A percentile compares a stretch with the other conserved stretches of the same genome.
These are phyloP conservation scores for Parochlus steinenii DNA, from an alignment of 2,888 invertebrate genomes.

Conservation along the genomic window DNA sequence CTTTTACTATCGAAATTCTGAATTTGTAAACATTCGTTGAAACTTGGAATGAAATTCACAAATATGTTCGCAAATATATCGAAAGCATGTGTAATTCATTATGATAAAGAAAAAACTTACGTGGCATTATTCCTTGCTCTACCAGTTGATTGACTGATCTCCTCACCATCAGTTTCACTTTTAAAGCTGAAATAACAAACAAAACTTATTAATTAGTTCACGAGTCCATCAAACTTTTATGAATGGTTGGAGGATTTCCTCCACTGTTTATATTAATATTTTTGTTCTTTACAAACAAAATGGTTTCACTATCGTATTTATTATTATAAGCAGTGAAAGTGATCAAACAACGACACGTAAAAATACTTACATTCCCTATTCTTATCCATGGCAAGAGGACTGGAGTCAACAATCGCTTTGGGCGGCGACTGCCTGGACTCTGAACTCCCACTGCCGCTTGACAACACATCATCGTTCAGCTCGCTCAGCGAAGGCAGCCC, in stretches of 20 bases:
- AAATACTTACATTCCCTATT: slow-evolving; percentile 90
- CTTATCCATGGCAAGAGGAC: slow-evolving; percentile 86
- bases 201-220: neutral
- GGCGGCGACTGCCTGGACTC: slow-evolving; percentile 53
- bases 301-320: slow-evolving; percentile 8
- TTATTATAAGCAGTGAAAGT: neutral
- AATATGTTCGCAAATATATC: too few relatives aligned
- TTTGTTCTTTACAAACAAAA: slow-evolving; percentile 8
- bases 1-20: too few relatives aligned
- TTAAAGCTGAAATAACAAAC: slow-evolving; percentile 61
- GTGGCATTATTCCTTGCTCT: slow-evolving; percentile 96
- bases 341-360: neutral
- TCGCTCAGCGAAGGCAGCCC: too few relatives aligned
- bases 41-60: too few relatives aligned
- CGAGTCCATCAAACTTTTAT: too few relatives aligned
- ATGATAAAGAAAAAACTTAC: slow-evolving; percentile 50
- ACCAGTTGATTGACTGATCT: slow-evolving; percentile 89
- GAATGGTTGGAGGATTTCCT: too few relatives aligned
- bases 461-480: too few relatives aligned
- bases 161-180: slow-evolving; percentile 91
- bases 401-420: slow-evolving; percentile 85
- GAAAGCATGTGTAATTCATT: too few relatives aligned
- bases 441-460: too few relatives aligned
- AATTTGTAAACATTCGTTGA: too few relatives aligned
- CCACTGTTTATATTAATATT: slow-evolving; percentile 1